Percentiles rank a stretch among this genome's conserved stretches.
Evolutionary conservation across 2,888 invertebrate species (phyloP).

Genomic region (Perdita meconis): DNA sequence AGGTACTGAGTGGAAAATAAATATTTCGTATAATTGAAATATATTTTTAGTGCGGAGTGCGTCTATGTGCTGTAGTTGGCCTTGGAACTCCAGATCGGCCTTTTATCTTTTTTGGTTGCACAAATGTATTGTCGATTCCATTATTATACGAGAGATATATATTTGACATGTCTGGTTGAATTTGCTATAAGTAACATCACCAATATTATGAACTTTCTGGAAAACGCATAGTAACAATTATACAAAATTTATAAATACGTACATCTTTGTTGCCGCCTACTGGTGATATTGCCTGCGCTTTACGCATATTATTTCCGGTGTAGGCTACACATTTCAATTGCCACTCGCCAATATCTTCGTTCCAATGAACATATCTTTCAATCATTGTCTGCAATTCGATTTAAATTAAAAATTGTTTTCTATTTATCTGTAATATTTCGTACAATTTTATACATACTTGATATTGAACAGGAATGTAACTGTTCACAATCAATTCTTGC

Average conservation of each 20-base stretch:
- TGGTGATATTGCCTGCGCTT: constrained; percentile 84
- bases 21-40: constrained; percentile 48
- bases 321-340: constrained; percentile 99
- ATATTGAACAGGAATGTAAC: constrained; percentile 97
- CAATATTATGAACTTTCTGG: neutral
- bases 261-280: constrained; percentile 80
- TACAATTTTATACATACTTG: constrained; percentile 86
- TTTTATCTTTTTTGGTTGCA: constrained; percentile 86
- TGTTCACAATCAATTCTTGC: constrained; percentile 95
- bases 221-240: neutral
- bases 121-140: constrained; percentile 83
- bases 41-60: constrained; percentile 77
- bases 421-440: neutral
- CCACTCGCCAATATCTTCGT: constrained; percentile 99
- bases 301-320: constrained; percentile 99
- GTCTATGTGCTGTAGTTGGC: constrained; percentile 85
- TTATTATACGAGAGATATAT: constrained; percentile 88
- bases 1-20: constrained; percentile 55
- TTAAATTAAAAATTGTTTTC: neutral
- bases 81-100: constrained; percentile 86
- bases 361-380: constrained; percentile 97
- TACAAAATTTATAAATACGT: constrained; percentile 51
- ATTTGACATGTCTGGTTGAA: constrained; percentile 88
- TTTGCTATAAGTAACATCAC: constrained; percentile 81
- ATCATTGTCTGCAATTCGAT: constrained; percentile 89